phyloP scores from a whole-genome alignment of 2,113 vertebrate species.

The Clarias batrachus region DNA sequence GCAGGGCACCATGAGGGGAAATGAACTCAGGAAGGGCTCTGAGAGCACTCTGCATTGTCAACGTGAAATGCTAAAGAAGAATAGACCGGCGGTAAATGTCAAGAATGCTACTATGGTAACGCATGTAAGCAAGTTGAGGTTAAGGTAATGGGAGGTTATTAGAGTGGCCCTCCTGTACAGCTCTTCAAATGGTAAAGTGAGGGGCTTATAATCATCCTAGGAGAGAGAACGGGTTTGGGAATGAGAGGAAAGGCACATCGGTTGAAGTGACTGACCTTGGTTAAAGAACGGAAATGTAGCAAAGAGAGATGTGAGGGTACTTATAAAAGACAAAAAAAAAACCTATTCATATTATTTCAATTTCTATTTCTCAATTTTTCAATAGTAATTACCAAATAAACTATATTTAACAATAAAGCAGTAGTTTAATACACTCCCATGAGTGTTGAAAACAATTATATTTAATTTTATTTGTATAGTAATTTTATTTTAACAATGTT shows the following conservation, averaged over 20 bases:
- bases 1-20: conserved; percentile 14
- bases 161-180: conserved; percentile 24
- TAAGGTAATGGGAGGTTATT: conserved; percentile 47
- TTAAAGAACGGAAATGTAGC: conserved; percentile 3
- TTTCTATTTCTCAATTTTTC: not conserved
- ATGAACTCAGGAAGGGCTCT: not conserved
- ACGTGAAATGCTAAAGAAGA: conserved; percentile 1
- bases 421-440: not conserved
- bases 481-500: not conserved
- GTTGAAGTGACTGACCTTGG: not conserved
- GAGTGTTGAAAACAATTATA: not conserved
- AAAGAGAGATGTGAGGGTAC: not conserved
- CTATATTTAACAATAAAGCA: not conserved
- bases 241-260: not conserved
- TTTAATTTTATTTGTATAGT: not conserved
- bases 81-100: conserved; percentile 16
- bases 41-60: not conserved
- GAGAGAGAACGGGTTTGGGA: not conserved
- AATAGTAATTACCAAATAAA: not conserved
- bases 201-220: conserved; percentile 3
- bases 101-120: conserved; percentile 52
- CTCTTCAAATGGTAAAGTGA: conserved; percentile 39
- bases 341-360: not conserved
- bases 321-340: not conserved
- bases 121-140: conserved; percentile 49